These are phyloP conservation scores for Oscheius myriophilus DNA, from an alignment of 2,888 invertebrate genomes.

Conservation along the genomic window DNA sequence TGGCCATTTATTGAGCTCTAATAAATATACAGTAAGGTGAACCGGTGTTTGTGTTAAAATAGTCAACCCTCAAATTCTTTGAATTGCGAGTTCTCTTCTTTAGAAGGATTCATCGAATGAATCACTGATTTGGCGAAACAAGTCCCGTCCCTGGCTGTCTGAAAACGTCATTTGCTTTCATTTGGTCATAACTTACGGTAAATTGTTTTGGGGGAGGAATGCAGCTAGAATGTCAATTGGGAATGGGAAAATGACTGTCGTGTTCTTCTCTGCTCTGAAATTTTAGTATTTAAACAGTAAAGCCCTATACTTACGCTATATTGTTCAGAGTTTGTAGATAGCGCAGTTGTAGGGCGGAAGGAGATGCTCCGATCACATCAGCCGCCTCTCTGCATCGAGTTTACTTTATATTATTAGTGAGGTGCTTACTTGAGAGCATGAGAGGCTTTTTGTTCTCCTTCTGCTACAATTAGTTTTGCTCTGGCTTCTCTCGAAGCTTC, in stretches of 20 bases:
- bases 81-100: too few relatives aligned
- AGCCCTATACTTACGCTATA: constrained; percentile 75
- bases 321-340: constrained; percentile 93
- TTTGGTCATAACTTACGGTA: too few relatives aligned
- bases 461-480: constrained; percentile 86
- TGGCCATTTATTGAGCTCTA: too few relatives aligned
- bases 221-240: constrained; percentile 11
- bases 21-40: too few relatives aligned
- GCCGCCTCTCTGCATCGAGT: neutral
- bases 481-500: constrained; percentile 88
- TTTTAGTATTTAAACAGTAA: neutral
- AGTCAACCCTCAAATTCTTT: too few relatives aligned
- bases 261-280: constrained; percentile 23
- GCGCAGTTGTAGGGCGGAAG: constrained; percentile 90
- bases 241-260: constrained; percentile 25
- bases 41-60: too few relatives aligned
- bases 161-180: too few relatives aligned
- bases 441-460: constrained; percentile 86
- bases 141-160: too few relatives aligned
- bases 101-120: too few relatives aligned
- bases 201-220: constrained; percentile 8
- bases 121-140: too few relatives aligned
- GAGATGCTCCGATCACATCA: constrained; percentile 81
- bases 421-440: constrained; percentile 92
- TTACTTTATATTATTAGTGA: constrained; percentile 75